A percentile compares a stretch with the other conserved stretches of the same genome.
Evolutionary conservation across 2,888 invertebrate species (phyloP).

Genomic region (Drosophila limbata): DNA sequence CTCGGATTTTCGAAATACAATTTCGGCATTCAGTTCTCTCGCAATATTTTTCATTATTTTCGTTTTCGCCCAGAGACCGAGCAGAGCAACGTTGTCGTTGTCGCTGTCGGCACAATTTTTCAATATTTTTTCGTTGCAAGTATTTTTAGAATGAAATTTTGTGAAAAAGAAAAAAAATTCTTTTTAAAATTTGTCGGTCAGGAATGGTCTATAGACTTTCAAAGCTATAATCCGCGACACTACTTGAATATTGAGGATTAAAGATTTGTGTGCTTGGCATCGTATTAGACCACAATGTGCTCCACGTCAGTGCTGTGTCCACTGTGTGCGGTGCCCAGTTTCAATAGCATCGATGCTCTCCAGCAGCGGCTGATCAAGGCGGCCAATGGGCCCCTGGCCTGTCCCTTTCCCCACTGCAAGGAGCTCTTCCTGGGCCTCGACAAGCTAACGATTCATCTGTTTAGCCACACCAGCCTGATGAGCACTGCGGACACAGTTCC

Average conservation of each 20-base stretch:
- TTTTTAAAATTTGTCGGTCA: constrained; percentile 53
- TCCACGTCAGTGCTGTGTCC: constrained; percentile 90
- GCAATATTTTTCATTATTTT: constrained; percentile 72
- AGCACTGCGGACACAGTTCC: constrained; percentile 21
- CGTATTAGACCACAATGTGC: constrained; percentile 81
- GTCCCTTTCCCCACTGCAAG: constrained; percentile 90
- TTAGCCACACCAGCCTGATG: constrained; percentile 88
- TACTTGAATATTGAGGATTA: constrained; percentile 18
- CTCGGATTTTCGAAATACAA: constrained; percentile 53
- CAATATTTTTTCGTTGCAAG: constrained; percentile 70
- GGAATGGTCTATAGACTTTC: constrained; percentile 32
- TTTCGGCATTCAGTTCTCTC: constrained; percentile 47
- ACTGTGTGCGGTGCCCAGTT: constrained; percentile 90
- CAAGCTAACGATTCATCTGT: constrained; percentile 93
- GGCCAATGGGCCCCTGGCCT: constrained; percentile 90
- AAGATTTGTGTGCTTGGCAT: neutral
- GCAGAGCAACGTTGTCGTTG: constrained; percentile 35
- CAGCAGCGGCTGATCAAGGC: constrained; percentile 90
- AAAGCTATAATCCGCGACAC: constrained; percentile 11
- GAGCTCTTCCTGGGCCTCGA: constrained; percentile 91
- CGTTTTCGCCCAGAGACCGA: constrained; percentile 54
- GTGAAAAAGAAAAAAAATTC: constrained; percentile 44
- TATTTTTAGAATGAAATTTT: constrained; percentile 72
- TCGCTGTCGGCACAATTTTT: constrained; percentile 62
- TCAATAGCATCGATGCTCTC: constrained; percentile 89